Evolutionary conservation across 2,888 invertebrate genomes (phyloP).

Genomic region (Idaea dimidiata): DNA sequence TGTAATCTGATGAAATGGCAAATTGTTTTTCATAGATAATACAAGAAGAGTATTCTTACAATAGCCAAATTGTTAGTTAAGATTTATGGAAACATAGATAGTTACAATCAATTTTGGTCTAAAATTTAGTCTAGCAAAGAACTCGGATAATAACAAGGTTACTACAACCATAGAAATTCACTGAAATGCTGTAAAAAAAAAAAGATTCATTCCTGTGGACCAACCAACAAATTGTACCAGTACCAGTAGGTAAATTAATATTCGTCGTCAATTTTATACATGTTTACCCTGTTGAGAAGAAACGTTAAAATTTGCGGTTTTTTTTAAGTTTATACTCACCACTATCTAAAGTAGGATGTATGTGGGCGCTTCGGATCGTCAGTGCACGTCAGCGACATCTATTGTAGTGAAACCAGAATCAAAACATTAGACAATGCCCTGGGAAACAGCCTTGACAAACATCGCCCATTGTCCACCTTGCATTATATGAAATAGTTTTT

Average conservation of each 20-base stretch:
- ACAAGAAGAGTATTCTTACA: too few species aligned
- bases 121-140: constrained; percentile 11
- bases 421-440: constrained; percentile 59
- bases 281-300: constrained; percentile 31
- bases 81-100: neutral
- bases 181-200: too few species aligned
- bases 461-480: constrained; percentile 7
- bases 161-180: neutral
- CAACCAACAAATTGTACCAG: too few species aligned
- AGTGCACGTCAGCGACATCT: constrained; percentile 57
- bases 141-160: neutral
- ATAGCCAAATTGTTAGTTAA: neutral
- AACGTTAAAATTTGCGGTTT: constrained; percentile 22
- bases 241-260: too few species aligned
- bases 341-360: constrained; percentile 26
- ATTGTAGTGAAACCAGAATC: constrained; percentile 74
- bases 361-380: constrained; percentile 41
- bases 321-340: constrained; percentile 56
- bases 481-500: neutral
- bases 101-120: neutral
- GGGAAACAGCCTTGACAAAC: constrained; percentile 13
- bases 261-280: neutral
- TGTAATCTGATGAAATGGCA: neutral
- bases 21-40: too few species aligned
- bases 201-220: too few species aligned